Percentiles rank a stretch among this genome's conserved stretches.
Evolutionary conservation across 2,797 vertebrate genomes (phyloP).

Genomic region (Silurus lanzhouensis): DNA sequence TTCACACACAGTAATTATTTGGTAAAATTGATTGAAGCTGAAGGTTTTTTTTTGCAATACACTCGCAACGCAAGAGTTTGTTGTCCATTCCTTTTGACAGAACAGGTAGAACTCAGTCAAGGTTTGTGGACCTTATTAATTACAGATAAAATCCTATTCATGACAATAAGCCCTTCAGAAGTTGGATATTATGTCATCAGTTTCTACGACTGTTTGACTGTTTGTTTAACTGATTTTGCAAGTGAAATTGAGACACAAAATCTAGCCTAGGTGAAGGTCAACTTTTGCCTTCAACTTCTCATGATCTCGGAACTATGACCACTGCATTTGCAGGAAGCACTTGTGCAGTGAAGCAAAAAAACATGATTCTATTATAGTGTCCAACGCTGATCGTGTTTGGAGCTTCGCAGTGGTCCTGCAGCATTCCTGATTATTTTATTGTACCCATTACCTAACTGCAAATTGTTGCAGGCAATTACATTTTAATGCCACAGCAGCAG

Average conservation of each 20-base stretch:
- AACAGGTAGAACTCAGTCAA: background rate
- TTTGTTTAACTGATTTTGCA: background rate
- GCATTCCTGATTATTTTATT: slow-evolving; percentile 44
- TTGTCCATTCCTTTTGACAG: background rate
- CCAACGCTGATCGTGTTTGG: slow-evolving; percentile 12
- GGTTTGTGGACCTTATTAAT: background rate
- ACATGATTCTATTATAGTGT: slow-evolving; percentile 36
- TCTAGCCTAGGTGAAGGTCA: background rate
- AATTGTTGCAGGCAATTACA: slow-evolving; percentile 73
- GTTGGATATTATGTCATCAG: background rate
- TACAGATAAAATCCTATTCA: background rate
- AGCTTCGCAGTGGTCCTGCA: slow-evolving; percentile 3
- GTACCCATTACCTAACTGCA: slow-evolving; percentile 48
- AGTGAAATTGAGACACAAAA: background rate
- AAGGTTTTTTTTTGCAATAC: background rate
- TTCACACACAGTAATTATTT: background rate
- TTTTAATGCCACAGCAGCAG: slow-evolving; percentile 75
- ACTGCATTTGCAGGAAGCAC: background rate
- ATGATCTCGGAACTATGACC: slow-evolving; percentile 9
- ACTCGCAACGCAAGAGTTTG: background rate
- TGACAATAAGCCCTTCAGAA: no score
- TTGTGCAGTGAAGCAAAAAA: slow-evolving; percentile 20
- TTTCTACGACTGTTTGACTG: background rate
- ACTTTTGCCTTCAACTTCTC: background rate
- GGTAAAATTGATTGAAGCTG: background rate